Percentiles rank a stretch among this genome's conserved stretches.
These are phyloP conservation scores for Chinchilla lanigera DNA, from an alignment of 2,113 vertebrate species.

Conservation along the genomic window DNA sequence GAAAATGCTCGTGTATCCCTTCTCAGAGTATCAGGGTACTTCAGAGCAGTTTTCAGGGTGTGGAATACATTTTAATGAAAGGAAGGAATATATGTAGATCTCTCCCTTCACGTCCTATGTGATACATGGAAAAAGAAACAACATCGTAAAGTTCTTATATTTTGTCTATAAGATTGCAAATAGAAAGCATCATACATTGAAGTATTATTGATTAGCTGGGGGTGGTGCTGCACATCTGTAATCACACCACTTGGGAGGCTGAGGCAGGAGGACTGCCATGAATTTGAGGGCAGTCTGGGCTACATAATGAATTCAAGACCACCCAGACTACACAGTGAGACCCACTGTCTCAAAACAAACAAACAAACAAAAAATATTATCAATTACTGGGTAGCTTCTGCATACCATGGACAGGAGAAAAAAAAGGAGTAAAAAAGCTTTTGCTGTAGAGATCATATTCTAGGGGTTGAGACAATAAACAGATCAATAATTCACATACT, in stretches of 20 bases:
- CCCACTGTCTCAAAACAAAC: neutral
- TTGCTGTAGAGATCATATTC: neutral
- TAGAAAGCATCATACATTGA: neutral
- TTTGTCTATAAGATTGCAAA: slow-evolving; percentile 31
- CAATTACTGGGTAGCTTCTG: neutral
- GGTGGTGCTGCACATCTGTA: neutral
- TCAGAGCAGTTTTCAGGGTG: neutral
- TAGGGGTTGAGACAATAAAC: neutral
- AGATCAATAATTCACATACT: slow-evolving; percentile 42
- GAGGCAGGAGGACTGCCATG: neutral
- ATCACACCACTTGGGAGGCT: neutral
- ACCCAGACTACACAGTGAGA: neutral
- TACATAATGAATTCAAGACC: neutral
- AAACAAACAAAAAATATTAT: neutral
- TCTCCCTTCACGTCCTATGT: neutral
- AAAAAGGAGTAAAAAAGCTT: slow-evolving; percentile 35
- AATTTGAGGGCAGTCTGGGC: neutral
- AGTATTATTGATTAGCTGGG: neutral
- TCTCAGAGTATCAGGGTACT: neutral
- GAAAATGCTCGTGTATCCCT: neutral
- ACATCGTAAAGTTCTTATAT: neutral
- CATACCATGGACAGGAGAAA: neutral
- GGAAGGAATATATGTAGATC: neutral
- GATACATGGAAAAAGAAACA: neutral
- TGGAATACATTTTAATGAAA: slow-evolving; percentile 23